Evolutionary conservation across 2,797 vertebrate genomes (phyloP), one percentile per base, ranked within the genome.

Genomic region (Centroberyx gerrardi): DNA sequence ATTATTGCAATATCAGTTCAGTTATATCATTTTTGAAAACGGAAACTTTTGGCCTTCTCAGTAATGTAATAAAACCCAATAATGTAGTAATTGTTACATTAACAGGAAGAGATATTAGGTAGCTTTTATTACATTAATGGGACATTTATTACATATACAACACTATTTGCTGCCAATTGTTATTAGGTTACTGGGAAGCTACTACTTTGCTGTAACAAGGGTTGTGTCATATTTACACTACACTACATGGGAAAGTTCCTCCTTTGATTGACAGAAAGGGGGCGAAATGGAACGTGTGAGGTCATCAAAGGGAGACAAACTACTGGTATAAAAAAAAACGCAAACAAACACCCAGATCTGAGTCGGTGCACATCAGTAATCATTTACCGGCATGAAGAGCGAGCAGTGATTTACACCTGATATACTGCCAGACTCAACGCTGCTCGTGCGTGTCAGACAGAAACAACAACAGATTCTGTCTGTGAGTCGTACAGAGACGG

Each of bases 231-330:
- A 36, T 36, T 36, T 36, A 36, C 33, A 36, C 33, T 4, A 36
- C 2, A 22, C 22, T 22, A 22, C 17, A 12, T 14, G 38, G 67
- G 44, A 60, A 55, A 49, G 55, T 60, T 70, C 46, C 67, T 36
- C 15, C 18, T 10, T 27, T 17, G 29, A 28, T 27, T 44, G 38
- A 18, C 18, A 48, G 46, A 38, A 6, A 9, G 28, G 27, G 27
- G 10, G 54, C 4, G 5, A 15, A 31, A 62, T 60, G 59, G 48
- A 71, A 71, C 31, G 36, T 59, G 36, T 62, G 58, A 71, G 68
- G 48, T 29, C 29, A 29, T 62, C 36, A 51, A 40, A 52, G 46
- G 46, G 44, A 14, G 51, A 29, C 59, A 5, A 4, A 42, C 7
- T 1, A 4, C 28, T 27, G 22, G 22, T 18, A 51, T 10, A 53